Percentiles rank a stretch among this genome's conserved stretches.
Evolutionary conservation across 2,113 vertebrate genomes (phyloP).

Genomic region (Phrynosoma blainvillii): DNA sequence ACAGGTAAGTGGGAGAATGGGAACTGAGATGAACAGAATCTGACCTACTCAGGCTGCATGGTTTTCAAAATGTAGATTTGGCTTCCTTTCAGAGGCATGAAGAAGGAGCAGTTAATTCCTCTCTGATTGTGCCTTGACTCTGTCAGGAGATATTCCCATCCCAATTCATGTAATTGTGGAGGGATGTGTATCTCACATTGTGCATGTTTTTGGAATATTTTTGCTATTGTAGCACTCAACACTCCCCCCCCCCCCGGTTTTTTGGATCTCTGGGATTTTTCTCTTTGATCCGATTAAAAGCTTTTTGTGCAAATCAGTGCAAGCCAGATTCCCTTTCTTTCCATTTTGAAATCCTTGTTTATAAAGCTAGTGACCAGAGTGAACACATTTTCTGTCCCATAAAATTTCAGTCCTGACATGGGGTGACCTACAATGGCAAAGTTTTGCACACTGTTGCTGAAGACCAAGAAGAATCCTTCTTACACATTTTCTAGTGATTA

Average conservation of each 20-base stretch:
- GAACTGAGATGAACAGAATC: not conserved
- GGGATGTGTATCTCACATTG: not conserved
- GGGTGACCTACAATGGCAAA: not conserved
- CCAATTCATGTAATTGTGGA: not conserved
- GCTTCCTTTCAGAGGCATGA: not conserved
- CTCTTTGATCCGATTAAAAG: not conserved
- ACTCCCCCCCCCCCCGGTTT: not conserved
- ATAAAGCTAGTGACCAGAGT: not conserved
- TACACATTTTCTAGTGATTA: too few species aligned
- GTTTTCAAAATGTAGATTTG: not conserved
- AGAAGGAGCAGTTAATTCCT: not conserved
- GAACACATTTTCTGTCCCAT: not conserved
- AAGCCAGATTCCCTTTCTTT: not conserved
- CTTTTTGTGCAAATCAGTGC: not conserved
- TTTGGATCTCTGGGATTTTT: not conserved
- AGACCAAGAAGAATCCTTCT: too few species aligned
- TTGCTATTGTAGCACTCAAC: not conserved
- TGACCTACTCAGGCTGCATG: not conserved
- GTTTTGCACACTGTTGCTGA: not conserved
- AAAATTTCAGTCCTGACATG: not conserved
- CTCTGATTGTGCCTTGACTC: not conserved
- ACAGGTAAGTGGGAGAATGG: conserved; percentile 77
- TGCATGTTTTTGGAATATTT: not conserved
- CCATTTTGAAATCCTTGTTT: not conserved
- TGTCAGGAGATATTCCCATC: not conserved